Evolutionary conservation across 2,797 vertebrate genomes (phyloP).

Genomic region (Botia kubotai): DNA sequence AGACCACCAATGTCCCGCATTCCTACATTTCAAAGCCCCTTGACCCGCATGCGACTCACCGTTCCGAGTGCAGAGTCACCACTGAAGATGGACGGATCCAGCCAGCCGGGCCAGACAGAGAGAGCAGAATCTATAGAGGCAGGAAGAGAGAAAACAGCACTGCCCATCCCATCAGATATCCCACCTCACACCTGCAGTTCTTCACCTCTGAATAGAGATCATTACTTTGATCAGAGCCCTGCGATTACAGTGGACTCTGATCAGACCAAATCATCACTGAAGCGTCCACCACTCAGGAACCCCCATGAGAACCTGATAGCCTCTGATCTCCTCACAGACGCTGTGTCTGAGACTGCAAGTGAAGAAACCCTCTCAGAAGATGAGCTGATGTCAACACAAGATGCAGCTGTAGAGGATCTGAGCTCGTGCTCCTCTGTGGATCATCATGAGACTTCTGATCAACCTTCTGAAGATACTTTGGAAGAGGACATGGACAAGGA

Average conservation of each 20-base stretch:
- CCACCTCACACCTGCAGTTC: slow-evolving; percentile 34
- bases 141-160: slow-evolving; percentile 55
- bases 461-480: slow-evolving; percentile 5
- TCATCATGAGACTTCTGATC: neutral
- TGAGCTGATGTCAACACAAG: slow-evolving; percentile 14
- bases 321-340: slow-evolving; percentile 1
- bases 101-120: slow-evolving; percentile 41
- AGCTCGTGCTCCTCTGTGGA: slow-evolving; percentile 20
- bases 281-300: slow-evolving; percentile 70
- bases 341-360: neutral
- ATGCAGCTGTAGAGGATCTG: slow-evolving; percentile 14
- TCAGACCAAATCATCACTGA: slow-evolving; percentile 42
- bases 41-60: slow-evolving; percentile 66
- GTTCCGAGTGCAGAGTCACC: slow-evolving; percentile 56
- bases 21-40: slow-evolving; percentile 75
- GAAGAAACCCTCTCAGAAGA: slow-evolving; percentile 22
- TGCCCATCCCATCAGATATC: slow-evolving; percentile 51
- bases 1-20: slow-evolving; percentile 74
- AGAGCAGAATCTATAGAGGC: slow-evolving; percentile 52
- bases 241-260: slow-evolving; percentile 55
- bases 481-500: slow-evolving; percentile 18
- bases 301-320: slow-evolving; percentile 9
- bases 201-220: slow-evolving; percentile 35
- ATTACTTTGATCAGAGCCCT: slow-evolving; percentile 26
- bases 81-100: slow-evolving; percentile 50